phyloP scores from a whole-genome alignment of 1,140 invertebrate species.

The Armadillidium nasatum region DNA sequence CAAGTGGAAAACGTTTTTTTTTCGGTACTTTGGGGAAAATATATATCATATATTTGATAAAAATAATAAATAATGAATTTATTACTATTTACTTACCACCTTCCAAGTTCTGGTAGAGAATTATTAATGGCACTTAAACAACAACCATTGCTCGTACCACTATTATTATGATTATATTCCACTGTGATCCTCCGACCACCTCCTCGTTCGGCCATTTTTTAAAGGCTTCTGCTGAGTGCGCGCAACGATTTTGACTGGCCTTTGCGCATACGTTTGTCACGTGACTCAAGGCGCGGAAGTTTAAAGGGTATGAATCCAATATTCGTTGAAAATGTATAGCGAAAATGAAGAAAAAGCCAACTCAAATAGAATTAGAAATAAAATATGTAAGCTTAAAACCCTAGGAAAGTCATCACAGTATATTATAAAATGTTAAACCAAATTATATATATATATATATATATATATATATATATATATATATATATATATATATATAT shows the following conservation, averaged over 20 bases:
- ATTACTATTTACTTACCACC: conserved; percentile 38
- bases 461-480: too few species aligned
- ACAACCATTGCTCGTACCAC: conserved; percentile 40
- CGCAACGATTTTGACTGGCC: not conserved
- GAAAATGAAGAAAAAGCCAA: not conserved
- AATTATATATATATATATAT: too few species aligned
- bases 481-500: too few species aligned
- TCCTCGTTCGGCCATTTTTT: conserved; percentile 46
- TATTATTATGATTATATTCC: conserved; percentile 45
- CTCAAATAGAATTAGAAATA: not conserved
- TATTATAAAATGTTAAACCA: too few species aligned
- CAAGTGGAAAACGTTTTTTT: too few species aligned
- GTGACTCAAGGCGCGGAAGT: not conserved
- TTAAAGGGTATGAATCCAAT: conserved; percentile 5
- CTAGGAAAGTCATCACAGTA: too few species aligned
- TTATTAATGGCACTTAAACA: conserved; percentile 45
- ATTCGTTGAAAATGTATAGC: not conserved
- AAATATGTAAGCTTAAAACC: too few species aligned
- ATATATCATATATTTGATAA: too few species aligned
- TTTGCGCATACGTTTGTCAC: not conserved
- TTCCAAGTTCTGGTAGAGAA: conserved; percentile 44
- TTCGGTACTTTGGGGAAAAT: too few species aligned
- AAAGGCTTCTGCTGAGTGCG: conserved; percentile 37
- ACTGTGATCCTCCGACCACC: conserved; percentile 41
- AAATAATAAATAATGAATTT: too few species aligned